phyloP scores from a whole-genome alignment of 1,140 invertebrate species.

The Gryon sp. region DNA sequence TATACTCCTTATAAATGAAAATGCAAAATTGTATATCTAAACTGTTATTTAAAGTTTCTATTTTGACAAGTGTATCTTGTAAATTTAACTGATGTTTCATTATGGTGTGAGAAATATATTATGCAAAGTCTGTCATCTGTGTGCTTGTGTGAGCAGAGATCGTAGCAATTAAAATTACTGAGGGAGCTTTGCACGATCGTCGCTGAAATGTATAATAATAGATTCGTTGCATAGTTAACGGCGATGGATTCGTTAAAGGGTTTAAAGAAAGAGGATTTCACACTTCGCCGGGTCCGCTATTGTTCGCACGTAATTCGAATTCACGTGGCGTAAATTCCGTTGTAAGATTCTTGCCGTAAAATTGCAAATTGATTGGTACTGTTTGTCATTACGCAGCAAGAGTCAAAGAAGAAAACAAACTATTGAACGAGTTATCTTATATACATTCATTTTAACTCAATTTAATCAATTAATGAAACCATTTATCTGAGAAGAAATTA shows the following conservation, averaged over 20 bases:
- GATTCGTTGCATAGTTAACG: conserved; percentile 67
- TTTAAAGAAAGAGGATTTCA: conserved; percentile 69
- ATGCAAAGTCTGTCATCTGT: conserved; percentile 58
- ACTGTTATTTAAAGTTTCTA: not conserved
- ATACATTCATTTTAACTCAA: too few species aligned
- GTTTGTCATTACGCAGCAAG: conserved; percentile 53
- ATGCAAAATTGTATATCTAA: conserved; percentile 5
- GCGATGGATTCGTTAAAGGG: conserved; percentile 67
- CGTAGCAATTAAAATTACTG: conserved; percentile 66
- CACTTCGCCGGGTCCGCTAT: conserved; percentile 62
- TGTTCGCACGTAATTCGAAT: conserved; percentile 66
- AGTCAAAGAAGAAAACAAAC: conserved; percentile 52
- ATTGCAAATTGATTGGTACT: conserved; percentile 63
- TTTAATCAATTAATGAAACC: too few species aligned
- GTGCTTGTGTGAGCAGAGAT: conserved; percentile 62
- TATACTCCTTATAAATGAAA: too few species aligned
- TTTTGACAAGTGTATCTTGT: conserved; percentile 29
- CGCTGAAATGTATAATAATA: conserved; percentile 67
- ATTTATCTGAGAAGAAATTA: too few species aligned
- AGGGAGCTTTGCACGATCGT: conserved; percentile 65
- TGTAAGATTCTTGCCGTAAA: conserved; percentile 61
- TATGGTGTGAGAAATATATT: conserved; percentile 59
- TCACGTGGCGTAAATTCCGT: conserved; percentile 64
- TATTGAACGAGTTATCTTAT: conserved; percentile 13
- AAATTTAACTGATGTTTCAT: conserved; percentile 49